Evolutionary conservation across 2,113 vertebrate species (phyloP).

Genomic region (Thalassarche chlororhynchos): DNA sequence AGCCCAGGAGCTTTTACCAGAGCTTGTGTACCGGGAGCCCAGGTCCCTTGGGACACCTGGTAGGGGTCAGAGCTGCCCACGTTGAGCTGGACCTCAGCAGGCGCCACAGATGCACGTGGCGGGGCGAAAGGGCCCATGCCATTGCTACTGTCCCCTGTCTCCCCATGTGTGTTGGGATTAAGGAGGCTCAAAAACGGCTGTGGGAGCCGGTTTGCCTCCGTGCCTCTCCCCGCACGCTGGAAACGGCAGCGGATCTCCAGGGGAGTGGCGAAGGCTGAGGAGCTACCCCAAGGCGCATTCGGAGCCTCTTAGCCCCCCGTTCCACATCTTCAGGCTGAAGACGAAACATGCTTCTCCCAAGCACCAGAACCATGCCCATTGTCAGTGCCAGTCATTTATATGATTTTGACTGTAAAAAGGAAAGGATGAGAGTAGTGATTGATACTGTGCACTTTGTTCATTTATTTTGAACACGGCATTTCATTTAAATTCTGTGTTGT

Average conservation of each 20-base stretch:
- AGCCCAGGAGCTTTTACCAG: background rate
- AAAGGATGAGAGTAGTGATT: background rate
- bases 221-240: background rate
- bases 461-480: background rate
- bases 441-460: background rate
- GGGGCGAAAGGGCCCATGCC: accelerated
- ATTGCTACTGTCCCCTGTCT: background rate
- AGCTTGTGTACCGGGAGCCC: background rate
- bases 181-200: background rate
- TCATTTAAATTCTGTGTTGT: constrained; percentile 53
- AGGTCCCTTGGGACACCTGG: background rate
- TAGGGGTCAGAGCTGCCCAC: background rate
- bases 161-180: accelerated
- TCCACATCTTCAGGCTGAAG: background rate
- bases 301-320: background rate
- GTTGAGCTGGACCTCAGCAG: accelerated
- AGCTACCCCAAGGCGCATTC: background rate
- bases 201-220: background rate
- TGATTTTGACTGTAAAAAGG: background rate
- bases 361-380: background rate
- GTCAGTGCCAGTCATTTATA: background rate
- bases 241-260: background rate
- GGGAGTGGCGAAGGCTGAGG: background rate
- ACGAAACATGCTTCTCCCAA: background rate
- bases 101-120: accelerated